These are phyloP conservation scores for Rattus rattus DNA, from an alignment of 2,113 vertebrate species.

Conservation along the genomic window DNA sequence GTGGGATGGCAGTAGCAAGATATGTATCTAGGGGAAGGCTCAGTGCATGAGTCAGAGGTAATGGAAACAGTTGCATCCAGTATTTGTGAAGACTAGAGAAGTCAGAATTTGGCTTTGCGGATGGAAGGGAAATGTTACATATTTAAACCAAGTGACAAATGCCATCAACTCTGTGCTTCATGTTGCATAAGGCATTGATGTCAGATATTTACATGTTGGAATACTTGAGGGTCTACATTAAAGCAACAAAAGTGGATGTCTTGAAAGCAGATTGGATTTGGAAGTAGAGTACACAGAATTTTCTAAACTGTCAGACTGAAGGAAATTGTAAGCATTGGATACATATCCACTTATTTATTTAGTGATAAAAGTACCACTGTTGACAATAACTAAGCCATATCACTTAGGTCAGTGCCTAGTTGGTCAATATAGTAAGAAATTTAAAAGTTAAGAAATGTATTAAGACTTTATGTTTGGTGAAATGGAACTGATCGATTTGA, in stretches of 20 bases:
- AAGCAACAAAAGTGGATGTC: background rate
- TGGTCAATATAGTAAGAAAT: background rate
- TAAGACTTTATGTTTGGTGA: background rate
- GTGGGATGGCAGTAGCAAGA: background rate
- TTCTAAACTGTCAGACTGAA: background rate
- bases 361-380: background rate
- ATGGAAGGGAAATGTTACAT: background rate
- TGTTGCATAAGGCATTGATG: background rate
- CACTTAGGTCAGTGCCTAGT: background rate
- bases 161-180: background rate
- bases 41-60: background rate
- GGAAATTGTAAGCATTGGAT: background rate
- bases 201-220: background rate
- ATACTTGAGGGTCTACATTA: background rate
- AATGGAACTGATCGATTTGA: slow-evolving; percentile 16
- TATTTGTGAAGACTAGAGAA: background rate
- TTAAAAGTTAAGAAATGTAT: background rate
- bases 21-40: background rate
- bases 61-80: background rate
- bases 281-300: background rate
- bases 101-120: background rate
- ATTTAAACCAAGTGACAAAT: background rate
- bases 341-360: background rate
- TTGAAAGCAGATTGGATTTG: background rate
- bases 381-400: background rate